A percentile compares a stretch with the other conserved stretches of the same genome.
Evolutionary conservation across 1,140 invertebrate genomes (phyloP).

Genomic region (Polypedilum vanderplanki): DNA sequence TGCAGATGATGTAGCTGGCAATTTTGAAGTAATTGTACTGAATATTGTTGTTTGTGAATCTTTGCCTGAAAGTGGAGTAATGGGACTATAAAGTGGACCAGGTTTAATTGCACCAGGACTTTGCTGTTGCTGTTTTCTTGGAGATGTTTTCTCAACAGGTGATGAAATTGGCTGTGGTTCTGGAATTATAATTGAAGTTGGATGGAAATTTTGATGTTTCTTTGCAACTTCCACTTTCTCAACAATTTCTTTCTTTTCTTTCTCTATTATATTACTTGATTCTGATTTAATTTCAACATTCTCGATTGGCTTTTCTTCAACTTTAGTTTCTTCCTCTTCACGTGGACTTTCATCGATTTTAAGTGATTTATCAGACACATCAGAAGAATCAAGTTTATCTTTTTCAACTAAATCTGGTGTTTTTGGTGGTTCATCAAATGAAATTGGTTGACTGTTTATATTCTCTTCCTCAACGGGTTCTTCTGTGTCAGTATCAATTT

Average conservation of each 20-base stretch:
- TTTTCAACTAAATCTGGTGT: constrained; percentile 42
- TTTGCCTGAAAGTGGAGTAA: neutral
- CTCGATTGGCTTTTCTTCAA: neutral
- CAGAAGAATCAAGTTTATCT: neutral
- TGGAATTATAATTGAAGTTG: constrained; percentile 1
- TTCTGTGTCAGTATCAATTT: constrained; percentile 81
- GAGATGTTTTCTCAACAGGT: neutral
- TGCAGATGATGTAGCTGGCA: neutral
- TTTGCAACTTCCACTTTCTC: neutral
- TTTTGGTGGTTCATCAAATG: constrained; percentile 45
- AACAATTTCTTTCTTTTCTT: neutral
- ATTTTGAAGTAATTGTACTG: neutral
- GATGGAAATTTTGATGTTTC: neutral
- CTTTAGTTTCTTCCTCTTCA: constrained; percentile 31
- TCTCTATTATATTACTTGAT: neutral
- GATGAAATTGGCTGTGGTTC: neutral
- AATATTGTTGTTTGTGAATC: neutral
- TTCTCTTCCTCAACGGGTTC: constrained; percentile 55
- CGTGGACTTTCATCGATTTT: constrained; percentile 34
- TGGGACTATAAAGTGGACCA: neutral
- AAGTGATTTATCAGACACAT: constrained; percentile 22
- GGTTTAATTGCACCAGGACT: neutral
- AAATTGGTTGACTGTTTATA: constrained; percentile 36
- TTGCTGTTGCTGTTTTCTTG: neutral
- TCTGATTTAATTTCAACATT: neutral